Evolutionary conservation across 2,888 invertebrate species (phyloP).

Genomic region (Drosophila borealis): DNA sequence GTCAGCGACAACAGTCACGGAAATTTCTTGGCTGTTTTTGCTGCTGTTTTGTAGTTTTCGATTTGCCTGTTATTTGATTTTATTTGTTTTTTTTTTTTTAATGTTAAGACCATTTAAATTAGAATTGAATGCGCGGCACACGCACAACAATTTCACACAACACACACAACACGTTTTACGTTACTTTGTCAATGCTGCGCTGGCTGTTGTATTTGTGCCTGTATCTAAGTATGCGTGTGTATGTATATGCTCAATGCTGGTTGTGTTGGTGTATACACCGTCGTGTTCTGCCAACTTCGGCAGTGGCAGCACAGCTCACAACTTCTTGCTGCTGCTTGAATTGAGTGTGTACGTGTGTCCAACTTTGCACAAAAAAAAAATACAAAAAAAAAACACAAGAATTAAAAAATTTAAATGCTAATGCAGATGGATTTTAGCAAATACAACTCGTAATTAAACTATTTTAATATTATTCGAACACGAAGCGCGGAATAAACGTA

Average conservation of each 20-base stretch:
- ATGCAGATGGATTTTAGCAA: neutral
- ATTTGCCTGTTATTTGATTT: conserved; percentile 20
- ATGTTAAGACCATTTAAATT: conserved; percentile 34
- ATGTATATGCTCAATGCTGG: conserved; percentile 55
- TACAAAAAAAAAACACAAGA: conserved; percentile 28
- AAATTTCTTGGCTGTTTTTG: conserved; percentile 45
- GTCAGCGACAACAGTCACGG: conserved; percentile 14
- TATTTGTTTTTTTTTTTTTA: conserved; percentile 11
- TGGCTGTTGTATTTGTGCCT: conserved; percentile 39
- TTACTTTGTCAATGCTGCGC: conserved; percentile 46
- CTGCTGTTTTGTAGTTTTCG: conserved; percentile 30
- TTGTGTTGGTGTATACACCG: conserved; percentile 58
- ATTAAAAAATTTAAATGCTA: conserved; percentile 7
- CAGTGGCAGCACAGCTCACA: conserved; percentile 39
- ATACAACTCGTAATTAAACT: neutral
- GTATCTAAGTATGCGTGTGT: conserved; percentile 35
- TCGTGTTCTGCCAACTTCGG: conserved; percentile 49
- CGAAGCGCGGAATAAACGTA: conserved; percentile 10
- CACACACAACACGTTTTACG: conserved; percentile 54
- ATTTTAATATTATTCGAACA: conserved; percentile 10
- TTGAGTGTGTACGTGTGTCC: conserved; percentile 27
- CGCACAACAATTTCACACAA: conserved; percentile 39
- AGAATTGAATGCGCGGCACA: conserved; percentile 38
- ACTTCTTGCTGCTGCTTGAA: conserved; percentile 44
- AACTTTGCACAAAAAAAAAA: conserved; percentile 46